Percentiles rank a stretch among this genome's conserved stretches.
Evolutionary conservation across 2,888 invertebrate genomes (phyloP).

Genomic region (Torymus tubicola): DNA sequence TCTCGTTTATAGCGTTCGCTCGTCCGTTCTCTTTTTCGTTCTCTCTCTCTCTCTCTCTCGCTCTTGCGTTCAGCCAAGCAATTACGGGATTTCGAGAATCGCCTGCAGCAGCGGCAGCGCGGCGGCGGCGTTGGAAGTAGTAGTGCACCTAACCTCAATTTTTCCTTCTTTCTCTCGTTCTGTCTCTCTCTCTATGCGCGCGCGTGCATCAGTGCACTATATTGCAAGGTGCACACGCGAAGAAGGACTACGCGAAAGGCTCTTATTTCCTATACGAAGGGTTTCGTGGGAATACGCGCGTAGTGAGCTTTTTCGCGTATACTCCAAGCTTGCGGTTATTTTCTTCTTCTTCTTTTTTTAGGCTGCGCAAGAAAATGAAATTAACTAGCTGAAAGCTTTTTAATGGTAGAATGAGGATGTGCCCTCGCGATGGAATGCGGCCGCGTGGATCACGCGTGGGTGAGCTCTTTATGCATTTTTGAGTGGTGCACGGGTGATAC

Average conservation of each 20-base stretch:
- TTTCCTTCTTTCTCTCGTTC: background rate
- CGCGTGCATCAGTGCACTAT: background rate
- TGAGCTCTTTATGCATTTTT: too few relatives aligned
- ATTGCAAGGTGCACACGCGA: background rate
- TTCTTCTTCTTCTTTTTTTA: background rate
- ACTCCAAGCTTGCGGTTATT: background rate
- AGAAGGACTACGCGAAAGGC: too few relatives aligned
- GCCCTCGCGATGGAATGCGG: too few relatives aligned
- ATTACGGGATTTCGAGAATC: conserved; percentile 49
- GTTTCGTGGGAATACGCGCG: background rate
- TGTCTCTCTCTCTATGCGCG: too few relatives aligned
- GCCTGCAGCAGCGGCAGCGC: conserved; percentile 11
- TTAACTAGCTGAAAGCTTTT: conserved; percentile 26
- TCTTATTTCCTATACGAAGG: too few relatives aligned
- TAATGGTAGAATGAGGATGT: background rate
- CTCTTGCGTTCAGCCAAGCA: conserved; percentile 35
- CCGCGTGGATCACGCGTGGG: too few relatives aligned
- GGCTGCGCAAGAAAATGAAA: background rate
- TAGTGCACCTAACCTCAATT: conserved; percentile 53
- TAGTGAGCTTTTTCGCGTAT: conserved; percentile 5
- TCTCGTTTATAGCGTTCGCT: conserved; percentile 43
- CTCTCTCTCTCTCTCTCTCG: background rate
- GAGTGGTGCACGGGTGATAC: too few relatives aligned
- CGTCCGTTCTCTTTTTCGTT: conserved; percentile 3
- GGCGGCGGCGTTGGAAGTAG: background rate